Evolutionary conservation across 1,140 invertebrate genomes (phyloP), one percentile per base, ranked within the genome.

Genomic region (Hypothenemus hampei): DNA sequence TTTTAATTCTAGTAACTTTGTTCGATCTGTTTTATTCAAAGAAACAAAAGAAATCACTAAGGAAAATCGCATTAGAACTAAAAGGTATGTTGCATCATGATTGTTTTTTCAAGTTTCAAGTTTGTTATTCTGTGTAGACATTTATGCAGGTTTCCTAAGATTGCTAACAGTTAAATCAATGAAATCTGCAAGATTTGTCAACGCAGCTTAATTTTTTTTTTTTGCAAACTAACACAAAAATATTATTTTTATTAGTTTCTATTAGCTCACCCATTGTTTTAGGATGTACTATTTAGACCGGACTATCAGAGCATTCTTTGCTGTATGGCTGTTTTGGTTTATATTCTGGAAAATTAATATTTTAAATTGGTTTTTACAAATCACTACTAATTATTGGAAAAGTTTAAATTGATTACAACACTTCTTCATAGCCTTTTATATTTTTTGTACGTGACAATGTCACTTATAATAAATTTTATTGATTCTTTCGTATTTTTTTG

Each of bases 41-140:
- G 49, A 52, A 43, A n/a, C 15, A 15, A n/a, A 41, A 15, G 33
- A 39, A 4, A 39, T 50, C 13, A 39, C 20, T 1, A 22, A 37
- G 1, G 18, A 50, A 22, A 24, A 20, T 1, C 23, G 15, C n/a
- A 39, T 3, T 29, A 39, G 13, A 15, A 50, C 47, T 7, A 15
- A 19, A n/a, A n/a, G 33, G 47, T 50, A 39, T 18, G 23, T 52
- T 45, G 16, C 11, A 16, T 37, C 16, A 2, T 13, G 16, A n/a
- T 37, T 37, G 10, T 37, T 2, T 37, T 16, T 37, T 37, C 35
- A 13, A 37, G 10, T 11, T 11, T 31, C n/a, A n/a, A n/a, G n/a
- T n/a, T n/a, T n/a, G n/a, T n/a, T n/a, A n/a, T n/a, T n/a, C n/a
- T n/a, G n/a, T n/a, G n/a, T n/a, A n/a, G n/a, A n/a, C n/a, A n/a